Conservation (phyloP, 2,113 vertebrate genomes). For the Microcebus murinus region DNA sequence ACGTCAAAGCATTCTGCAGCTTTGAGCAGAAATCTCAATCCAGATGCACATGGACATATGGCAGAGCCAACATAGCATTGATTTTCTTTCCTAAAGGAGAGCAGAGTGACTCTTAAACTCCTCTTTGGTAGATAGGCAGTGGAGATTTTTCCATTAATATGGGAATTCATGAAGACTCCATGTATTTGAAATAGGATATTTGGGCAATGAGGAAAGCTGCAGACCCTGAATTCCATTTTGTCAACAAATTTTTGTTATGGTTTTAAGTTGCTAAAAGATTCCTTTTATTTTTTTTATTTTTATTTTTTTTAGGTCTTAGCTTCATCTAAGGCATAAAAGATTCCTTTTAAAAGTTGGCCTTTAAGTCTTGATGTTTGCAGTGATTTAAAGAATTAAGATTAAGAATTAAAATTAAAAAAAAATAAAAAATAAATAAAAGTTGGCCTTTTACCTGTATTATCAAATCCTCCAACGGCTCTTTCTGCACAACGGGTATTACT, state of each 20-base stretch:
- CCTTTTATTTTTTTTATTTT: too few relatives aligned
- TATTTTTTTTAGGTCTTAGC: too few relatives aligned
- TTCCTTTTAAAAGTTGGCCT: not conserved
- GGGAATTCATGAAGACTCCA: not conserved
- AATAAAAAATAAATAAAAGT: not conserved
- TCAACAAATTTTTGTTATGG: slow-evolving; percentile 15
- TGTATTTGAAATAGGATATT: slow-evolving; percentile 7
- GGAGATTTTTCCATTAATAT: not conserved
- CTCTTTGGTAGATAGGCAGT: not conserved
- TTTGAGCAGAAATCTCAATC: not conserved
- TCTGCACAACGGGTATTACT: not conserved
- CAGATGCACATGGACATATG: not conserved
- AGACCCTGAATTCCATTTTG: not conserved
- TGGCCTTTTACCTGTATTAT: not conserved
- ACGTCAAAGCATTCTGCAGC: not conserved
- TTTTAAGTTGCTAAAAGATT: slow-evolving; percentile 1
- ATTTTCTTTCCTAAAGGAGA: slow-evolving; percentile 43
- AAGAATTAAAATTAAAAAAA: too few relatives aligned
- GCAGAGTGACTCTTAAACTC: not conserved
- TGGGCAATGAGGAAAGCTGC: not conserved
- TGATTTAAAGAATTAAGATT: too few relatives aligned
- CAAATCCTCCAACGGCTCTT: not conserved
- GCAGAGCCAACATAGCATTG: not conserved
- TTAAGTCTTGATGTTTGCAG: not conserved
- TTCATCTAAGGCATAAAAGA: too few relatives aligned